phyloP scores from a whole-genome alignment of 2,888 invertebrate species.

The Acrocyrtus sp. region DNA sequence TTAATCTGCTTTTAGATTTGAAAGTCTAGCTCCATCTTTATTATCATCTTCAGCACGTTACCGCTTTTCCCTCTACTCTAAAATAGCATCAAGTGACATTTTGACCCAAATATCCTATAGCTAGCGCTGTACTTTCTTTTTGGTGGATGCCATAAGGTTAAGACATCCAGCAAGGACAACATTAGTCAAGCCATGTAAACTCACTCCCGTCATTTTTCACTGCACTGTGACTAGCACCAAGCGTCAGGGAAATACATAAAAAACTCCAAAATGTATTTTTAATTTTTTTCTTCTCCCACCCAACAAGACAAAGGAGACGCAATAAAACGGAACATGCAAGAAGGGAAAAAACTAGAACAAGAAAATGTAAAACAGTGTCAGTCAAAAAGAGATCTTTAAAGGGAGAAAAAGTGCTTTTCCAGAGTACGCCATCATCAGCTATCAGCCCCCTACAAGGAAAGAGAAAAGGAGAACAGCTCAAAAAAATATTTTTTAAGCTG shows the following conservation, averaged over 20 bases:
- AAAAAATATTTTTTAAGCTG: neutral
- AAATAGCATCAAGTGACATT: no score
- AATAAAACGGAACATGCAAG: neutral
- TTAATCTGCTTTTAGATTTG: no score
- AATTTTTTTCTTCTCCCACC: neutral
- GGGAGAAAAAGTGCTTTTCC: neutral
- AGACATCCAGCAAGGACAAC: no score
- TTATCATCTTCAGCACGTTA: no score
- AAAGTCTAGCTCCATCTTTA: no score
- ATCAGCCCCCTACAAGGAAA: no score
- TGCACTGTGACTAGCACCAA: neutral
- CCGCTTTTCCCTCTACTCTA: no score
- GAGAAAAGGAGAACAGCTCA: no score
- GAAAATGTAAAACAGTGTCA: neutral
- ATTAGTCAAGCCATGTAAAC: neutral
- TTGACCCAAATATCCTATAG: neutral
- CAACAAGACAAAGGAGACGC: neutral
- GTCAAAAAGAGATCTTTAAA: no score
- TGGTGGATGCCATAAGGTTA: no score
- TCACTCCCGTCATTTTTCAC: neutral
- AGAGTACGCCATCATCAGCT: neutral
- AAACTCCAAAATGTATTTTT: neutral
- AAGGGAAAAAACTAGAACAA: no score
- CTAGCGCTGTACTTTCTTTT: no score
- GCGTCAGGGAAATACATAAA: neutral